These are phyloP conservation scores for Percina caprodes DNA, from an alignment of 2,113 vertebrate genomes.

Conservation along the genomic window DNA sequence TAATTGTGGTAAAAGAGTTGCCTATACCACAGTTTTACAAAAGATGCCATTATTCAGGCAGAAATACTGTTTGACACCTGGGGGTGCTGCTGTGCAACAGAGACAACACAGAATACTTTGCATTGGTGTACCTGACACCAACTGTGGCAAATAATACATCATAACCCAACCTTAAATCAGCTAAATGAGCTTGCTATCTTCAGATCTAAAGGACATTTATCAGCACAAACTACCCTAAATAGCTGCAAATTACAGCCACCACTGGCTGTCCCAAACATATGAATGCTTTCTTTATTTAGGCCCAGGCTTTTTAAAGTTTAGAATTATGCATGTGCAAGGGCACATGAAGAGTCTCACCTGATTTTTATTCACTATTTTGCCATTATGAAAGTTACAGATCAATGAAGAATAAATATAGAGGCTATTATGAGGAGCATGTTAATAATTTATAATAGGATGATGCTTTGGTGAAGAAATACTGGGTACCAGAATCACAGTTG, in stretches of 20 bases:
- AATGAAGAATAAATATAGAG: slow-evolving; percentile 52
- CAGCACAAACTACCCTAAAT: slow-evolving; percentile 27
- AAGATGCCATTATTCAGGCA: slow-evolving; percentile 32
- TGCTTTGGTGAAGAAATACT: slow-evolving; percentile 52
- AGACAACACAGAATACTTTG: slow-evolving; percentile 17
- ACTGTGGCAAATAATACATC: slow-evolving; percentile 7
- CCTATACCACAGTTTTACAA: slow-evolving; percentile 12
- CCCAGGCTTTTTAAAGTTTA: slow-evolving; percentile 68
- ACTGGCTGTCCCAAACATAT: slow-evolving; percentile 36
- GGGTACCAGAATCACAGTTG: slow-evolving; percentile 17
- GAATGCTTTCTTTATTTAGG: slow-evolving; percentile 72
- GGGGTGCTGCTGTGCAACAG: not conserved
- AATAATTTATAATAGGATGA: slow-evolving; percentile 59
- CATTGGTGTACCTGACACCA: not conserved
- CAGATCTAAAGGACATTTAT: slow-evolving; percentile 29
- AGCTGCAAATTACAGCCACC: slow-evolving; percentile 31
- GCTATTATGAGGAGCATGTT: slow-evolving; percentile 55
- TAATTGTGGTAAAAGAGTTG: slow-evolving; percentile 14
- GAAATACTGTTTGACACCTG: slow-evolving; percentile 8
- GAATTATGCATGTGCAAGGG: slow-evolving; percentile 52
- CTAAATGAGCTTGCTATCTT: slow-evolving; percentile 22
- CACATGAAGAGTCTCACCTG: slow-evolving; percentile 34
- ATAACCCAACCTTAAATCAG: slow-evolving; percentile 31
- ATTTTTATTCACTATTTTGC: slow-evolving; percentile 17
- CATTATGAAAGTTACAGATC: slow-evolving; percentile 24